A percentile compares a stretch with the other conserved stretches of the same genome.
phyloP scores from a whole-genome alignment of 2,888 invertebrate species.

The Neria commutata region DNA sequence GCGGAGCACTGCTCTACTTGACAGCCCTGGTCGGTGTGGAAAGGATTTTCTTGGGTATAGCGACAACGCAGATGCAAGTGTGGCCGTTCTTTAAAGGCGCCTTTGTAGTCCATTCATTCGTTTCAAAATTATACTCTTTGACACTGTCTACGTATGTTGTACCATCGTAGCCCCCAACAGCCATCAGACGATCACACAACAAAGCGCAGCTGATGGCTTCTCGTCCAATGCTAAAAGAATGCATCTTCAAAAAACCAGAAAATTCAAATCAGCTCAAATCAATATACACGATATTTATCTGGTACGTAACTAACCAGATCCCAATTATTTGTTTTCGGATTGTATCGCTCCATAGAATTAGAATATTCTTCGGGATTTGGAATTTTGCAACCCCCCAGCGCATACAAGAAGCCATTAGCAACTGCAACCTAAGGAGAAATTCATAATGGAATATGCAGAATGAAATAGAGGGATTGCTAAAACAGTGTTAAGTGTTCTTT shows the following conservation, averaged over 20 bases:
- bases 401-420: slow-evolving; percentile 87
- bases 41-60: slow-evolving; percentile 64
- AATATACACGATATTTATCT: neutral
- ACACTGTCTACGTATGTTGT: slow-evolving; percentile 85
- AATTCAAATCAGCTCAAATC: slow-evolving; percentile 64
- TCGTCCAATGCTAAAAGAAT: slow-evolving; percentile 80
- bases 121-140: slow-evolving; percentile 86
- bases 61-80: slow-evolving; percentile 89
- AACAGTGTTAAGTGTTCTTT: slow-evolving; percentile 41
- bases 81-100: slow-evolving; percentile 81
- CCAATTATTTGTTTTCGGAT: slow-evolving; percentile 83
- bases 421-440: slow-evolving; percentile 69
- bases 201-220: slow-evolving; percentile 90
- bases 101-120: slow-evolving; percentile 79
- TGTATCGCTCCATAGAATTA: slow-evolving; percentile 88
- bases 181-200: slow-evolving; percentile 76
- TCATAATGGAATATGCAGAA: neutral
- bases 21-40: slow-evolving; percentile 54
- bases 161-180: slow-evolving; percentile 90
- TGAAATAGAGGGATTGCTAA: neutral
- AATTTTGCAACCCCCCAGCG: slow-evolving; percentile 90
- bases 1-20: too few relatives aligned
- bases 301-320: slow-evolving; percentile 67
- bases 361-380: slow-evolving; percentile 82
- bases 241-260: slow-evolving; percentile 64